Conservation (phyloP, 2,888 invertebrate genomes). For the Hemicrepidius hirtus region DNA sequence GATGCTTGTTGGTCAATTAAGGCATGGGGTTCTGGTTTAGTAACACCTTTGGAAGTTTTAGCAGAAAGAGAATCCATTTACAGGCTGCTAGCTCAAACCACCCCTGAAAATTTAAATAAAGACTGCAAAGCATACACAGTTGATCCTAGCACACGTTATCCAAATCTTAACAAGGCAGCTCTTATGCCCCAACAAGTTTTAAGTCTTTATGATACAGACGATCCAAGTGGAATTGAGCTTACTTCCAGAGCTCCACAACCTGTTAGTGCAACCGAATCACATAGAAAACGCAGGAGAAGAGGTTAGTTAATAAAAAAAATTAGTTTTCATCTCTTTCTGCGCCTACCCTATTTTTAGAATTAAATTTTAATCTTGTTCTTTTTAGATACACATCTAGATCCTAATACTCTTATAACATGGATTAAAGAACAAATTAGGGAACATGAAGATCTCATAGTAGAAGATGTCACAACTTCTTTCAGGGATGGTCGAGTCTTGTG, state of each 20-base stretch:
- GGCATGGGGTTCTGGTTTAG: slow-evolving; percentile 82
- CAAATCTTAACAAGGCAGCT: slow-evolving; percentile 84
- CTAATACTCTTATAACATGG: slow-evolving; percentile 86
- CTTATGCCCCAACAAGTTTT: slow-evolving; percentile 86
- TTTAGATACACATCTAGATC: slow-evolving; percentile 80
- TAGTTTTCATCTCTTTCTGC: too few relatives aligned
- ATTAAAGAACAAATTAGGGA: slow-evolving; percentile 82
- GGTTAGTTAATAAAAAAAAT: slow-evolving; percentile 69
- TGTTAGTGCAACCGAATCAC: slow-evolving; percentile 57
- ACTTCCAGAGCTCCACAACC: slow-evolving; percentile 64
- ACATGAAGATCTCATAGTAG: slow-evolving; percentile 77
- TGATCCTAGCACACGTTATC: slow-evolving; percentile 91
- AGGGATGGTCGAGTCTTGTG: slow-evolving; percentile 80
- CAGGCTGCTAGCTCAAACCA: slow-evolving; percentile 88
- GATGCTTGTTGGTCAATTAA: slow-evolving; percentile 97
- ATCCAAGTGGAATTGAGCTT: slow-evolving; percentile 77
- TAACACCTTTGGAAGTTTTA: slow-evolving; percentile 88
- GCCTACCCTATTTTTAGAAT: slow-evolving; percentile 37
- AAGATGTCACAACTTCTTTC: slow-evolving; percentile 83
- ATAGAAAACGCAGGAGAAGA: slow-evolving; percentile 80
- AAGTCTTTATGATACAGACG: slow-evolving; percentile 83
- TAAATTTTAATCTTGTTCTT: too few relatives aligned
- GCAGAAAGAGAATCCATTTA: slow-evolving; percentile 97
- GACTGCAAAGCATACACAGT: slow-evolving; percentile 91
- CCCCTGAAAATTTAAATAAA: slow-evolving; percentile 95